Base-by-base conservation (phyloP, 1,140 invertebrate species). In the Archegozetes longisetosus region DNA sequence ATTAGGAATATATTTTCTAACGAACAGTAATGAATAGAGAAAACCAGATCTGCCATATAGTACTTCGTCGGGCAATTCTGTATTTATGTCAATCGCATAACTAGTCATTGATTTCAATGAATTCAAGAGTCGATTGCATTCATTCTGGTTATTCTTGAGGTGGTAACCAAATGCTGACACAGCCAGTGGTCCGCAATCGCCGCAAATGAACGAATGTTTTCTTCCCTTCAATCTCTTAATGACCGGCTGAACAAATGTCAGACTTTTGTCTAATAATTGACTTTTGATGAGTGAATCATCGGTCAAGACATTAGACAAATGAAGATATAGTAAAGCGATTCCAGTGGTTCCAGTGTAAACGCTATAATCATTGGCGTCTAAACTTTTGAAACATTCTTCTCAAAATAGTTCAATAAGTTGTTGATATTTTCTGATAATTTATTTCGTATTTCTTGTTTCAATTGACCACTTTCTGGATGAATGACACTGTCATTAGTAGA, bases 11-110 rank as follows among this genome's bases (percentile, higher is more conserved):
- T 85, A 69, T 66, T 80, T 77, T 62, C 82, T 82, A 2, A 85
- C 73, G 73, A 82, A 85, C 1, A 88, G 68, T 20, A 88, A 71
- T 47, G 84, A 72, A 75, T 79, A 88, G n/a, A 94, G 71, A 72
- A 86, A 91, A 25, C 89, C 89, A 69, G 77, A 78, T 69, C 85
- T 76, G 22, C 89, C 88, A 77, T 87, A 90, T 6, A 93, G 71
- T 28, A 89, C 68, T 74, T 92, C 88, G 78, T 91, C 84, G 1
- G 85, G 80, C 29, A 84, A 68, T 58, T 76, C 73, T 46, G 25
- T 25, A 22, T 46, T 26, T 17, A 58, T 32, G 14, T 26, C 28
- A 40, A 47, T 26, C 40, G 48, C 17, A 55, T 24, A 48, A 1
- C 12, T 24, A 32, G 17, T 3, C 22, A 52, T 27, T 26, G 50